Percentiles rank a stretch among this genome's conserved stretches.
These are phyloP conservation scores for Noctilio leporinus DNA, from an alignment of 2,113 vertebrate genomes.

Conservation along the genomic window DNA sequence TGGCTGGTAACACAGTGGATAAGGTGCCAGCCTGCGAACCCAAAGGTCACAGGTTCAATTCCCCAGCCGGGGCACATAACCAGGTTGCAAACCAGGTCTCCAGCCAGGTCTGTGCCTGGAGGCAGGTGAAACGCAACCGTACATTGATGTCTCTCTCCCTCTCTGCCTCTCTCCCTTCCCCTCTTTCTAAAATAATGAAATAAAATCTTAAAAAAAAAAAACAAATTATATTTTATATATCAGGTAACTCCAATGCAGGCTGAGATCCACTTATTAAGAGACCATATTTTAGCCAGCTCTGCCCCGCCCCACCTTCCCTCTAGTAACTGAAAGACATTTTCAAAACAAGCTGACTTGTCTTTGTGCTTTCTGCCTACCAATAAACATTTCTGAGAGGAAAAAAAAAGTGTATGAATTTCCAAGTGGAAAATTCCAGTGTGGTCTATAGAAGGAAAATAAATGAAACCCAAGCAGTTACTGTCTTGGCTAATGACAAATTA, in stretches of 20 bases:
- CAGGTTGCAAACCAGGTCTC: no score
- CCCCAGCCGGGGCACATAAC: no score
- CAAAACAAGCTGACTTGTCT: background rate
- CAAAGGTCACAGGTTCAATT: no score
- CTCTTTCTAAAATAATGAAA: no score
- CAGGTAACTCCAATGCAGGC: background rate
- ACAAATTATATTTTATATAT: background rate
- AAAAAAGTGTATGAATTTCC: background rate
- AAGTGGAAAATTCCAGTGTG: constrained; percentile 18
- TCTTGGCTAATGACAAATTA: constrained; percentile 53
- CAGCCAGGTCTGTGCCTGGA: no score
- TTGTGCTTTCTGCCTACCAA: background rate
- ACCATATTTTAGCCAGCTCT: background rate
- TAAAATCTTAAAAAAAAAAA: no score
- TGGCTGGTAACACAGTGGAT: no score
- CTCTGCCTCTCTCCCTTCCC: no score
- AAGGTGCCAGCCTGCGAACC: no score
- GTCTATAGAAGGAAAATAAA: background rate
- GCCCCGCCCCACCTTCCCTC: background rate
- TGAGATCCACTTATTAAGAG: background rate
- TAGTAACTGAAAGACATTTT: background rate
- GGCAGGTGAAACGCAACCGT: no score
- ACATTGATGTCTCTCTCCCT: no score
- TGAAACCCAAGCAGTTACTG: constrained; percentile 1
- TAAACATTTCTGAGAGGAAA: constrained; percentile 2